Base-by-base conservation (phyloP, 2,797 vertebrate genomes). In the Melanogrammus aeglefinus region DNA sequence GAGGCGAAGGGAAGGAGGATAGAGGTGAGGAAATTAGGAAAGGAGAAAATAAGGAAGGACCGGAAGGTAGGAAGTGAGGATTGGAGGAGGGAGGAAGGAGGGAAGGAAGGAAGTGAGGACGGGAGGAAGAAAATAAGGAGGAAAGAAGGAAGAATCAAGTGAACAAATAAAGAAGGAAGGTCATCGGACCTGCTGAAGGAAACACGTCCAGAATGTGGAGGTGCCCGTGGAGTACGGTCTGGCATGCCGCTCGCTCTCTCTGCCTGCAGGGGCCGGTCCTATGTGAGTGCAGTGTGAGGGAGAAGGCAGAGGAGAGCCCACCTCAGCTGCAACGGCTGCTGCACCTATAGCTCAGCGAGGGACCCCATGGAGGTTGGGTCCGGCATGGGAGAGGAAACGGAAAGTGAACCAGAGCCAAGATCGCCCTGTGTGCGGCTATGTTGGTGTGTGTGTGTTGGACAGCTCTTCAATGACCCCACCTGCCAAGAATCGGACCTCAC, bases 401-500 rank as follows among this genome's bases (percentile, higher is more conserved):
- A 90, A 90, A 86, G 82, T 76, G 66, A 78, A 24, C 78, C 76
- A 89, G 90, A 91, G 81, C 85, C 7, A 79, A 89, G 88, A 88
- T 82, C 82, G 85, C 27, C 77, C 47, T 10, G n/a, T 6, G 1
- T 75, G 39, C 33, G 27, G 33, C 39, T 44, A 63, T 73, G 77
- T 80, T 79, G 18, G 71, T 82, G 87, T 76, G 86, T 73, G 66
- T 84, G 86, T 91, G 86, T 90, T 85, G 78, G 82, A 84, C 86
- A 87, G 47, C 82, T 78, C 76, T 84, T 90, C 76, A 84, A 79
- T 90, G 91, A 89, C 88, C 86, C 88, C 82, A 75, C 77, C 27
- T 76, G 85, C 87, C 85, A 84, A 80, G 83, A 86, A 77, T 77
- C 78, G 89, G 88, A 92, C 90, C 86, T 91, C 84, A 89, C 84